These are phyloP conservation scores for Euplagia quadripunctaria DNA, from an alignment of 2,888 invertebrate species.

Conservation along the genomic window DNA sequence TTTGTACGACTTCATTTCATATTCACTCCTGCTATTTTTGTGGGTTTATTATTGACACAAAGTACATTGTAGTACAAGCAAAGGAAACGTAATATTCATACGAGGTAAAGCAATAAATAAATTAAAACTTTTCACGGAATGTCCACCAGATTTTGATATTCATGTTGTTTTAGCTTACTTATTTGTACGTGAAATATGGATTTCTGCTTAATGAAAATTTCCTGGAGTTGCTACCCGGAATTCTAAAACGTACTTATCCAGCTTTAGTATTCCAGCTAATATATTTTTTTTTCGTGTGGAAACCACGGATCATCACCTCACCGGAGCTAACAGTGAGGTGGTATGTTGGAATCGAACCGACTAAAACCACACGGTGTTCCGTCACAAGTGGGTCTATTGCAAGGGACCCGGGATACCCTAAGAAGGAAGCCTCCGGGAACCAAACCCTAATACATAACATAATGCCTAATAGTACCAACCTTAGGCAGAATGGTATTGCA, in stretches of 20 bases:
- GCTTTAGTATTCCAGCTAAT: too few species aligned
- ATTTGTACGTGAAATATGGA: background rate
- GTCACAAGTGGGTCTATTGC: too few species aligned
- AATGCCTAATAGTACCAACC: too few species aligned
- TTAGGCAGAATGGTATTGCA: too few species aligned
- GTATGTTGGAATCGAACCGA: too few species aligned
- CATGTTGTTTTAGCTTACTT: conserved; percentile 9
- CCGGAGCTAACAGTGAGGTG: too few species aligned
- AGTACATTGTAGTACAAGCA: conserved; percentile 2
- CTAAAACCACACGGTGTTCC: too few species aligned
- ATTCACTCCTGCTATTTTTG: conserved; percentile 56
- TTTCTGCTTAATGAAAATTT: background rate
- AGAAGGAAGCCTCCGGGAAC: too few species aligned
- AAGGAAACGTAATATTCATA: conserved; percentile 4
- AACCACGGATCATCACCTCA: too few species aligned
- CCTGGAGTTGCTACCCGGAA: background rate
- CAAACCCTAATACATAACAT: too few species aligned
- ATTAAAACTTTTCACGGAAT: conserved; percentile 13
- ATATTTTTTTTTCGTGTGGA: too few species aligned
- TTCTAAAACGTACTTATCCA: background rate
- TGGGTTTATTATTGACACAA: conserved; percentile 46
- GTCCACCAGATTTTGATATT: conserved; percentile 4
- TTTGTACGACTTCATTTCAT: conserved; percentile 56
- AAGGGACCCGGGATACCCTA: too few species aligned
- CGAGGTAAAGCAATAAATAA: conserved; percentile 21